Evolutionary conservation across 2,888 invertebrate species (phyloP), one percentile per base, ranked within the genome.

Genomic region (Epistrophella euchroma): DNA sequence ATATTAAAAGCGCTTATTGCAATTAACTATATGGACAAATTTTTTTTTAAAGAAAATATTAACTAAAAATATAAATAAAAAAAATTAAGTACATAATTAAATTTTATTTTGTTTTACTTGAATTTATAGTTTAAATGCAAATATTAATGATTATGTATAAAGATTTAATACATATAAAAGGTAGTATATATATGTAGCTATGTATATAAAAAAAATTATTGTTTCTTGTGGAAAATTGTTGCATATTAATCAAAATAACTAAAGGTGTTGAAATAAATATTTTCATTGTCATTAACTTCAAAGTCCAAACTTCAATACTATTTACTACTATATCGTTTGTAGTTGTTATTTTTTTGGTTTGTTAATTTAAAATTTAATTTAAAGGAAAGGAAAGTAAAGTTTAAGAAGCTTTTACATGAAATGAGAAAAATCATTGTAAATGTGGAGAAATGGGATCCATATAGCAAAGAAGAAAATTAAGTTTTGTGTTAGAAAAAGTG

Each of bases 41-140:
- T 50, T 52, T 6, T 52, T 52, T 7, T 7, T 13, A 10, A 7
- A 52, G 6, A 25, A 22, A 52, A 52, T 2, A 2, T 25, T 9
- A 11, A 11, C 13, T 13, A 50, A 50, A 22, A 15, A 15, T 25
- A 22, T 13, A 22, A 22, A 19, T 22, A 15, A 52, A 52, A 52
- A 40, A 70, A 22, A 28, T 28, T 37, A 25, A 37, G 11, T n/a
- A 19, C n/a, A 50, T 47, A 19, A 66, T 47, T 52, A 52, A 64
- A 64, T 56, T 32, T 5, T 13, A 19, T 40, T 7, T 47, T 58
- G n/a, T 68, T 60, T 15, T 32, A 40, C 37, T 62, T 55, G 40
- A 70, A 32, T 70, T 40, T 45, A 17, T 52, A 32, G 15, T 56
- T 32, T 2, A 55, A 75, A 71, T 73, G 72, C 55, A 62, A 52